Evolutionary conservation across 2,888 invertebrate genomes (phyloP), one percentile per base, ranked within the genome.

Genomic region (Callyntrura sp.): DNA sequence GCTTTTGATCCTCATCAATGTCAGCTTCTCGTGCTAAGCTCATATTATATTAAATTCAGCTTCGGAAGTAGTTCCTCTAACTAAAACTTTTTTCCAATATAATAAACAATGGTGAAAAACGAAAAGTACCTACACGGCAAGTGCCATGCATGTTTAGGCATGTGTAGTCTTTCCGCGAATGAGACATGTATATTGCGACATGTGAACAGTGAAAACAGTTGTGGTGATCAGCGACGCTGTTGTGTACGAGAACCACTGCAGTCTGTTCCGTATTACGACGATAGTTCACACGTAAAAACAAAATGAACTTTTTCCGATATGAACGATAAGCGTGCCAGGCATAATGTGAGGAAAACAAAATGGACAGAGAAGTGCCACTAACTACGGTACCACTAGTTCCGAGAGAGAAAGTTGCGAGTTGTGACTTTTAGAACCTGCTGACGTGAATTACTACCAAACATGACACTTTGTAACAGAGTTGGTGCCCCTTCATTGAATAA

Each of bases 1-100:
- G 88, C 88, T 62, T 88, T 88, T 88, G 88, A 88, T 88, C 88
- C 88, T 73, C 88, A 82, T 88, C 88, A 88, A 88, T 88, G 88
- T 88, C 88, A 88, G 82, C 88, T 62, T 82, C 73, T 76, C 79
- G 87, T 87, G 81, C 57, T 81, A 87, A 87, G 87, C 87, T 57
- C 55, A 57, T 81, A 87, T 87, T 87, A 57, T 81, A 87, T 87
- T 87, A 87, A 87, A 79, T 82, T 57, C 82, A 76, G 73, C 73
- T 82, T 60, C 35, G 79, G 81, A 55, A 87, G 55, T 51, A 11
- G 35, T 68, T 79, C 43, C 48, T 14, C 45, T 68, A 55, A 51
- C 20, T 57, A 68, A 68, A 45, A 82, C 28, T 25, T 23, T 51
- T 20, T 25, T 51, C n/a, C 23, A 25, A 23, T 12, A 51, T 48